phyloP scores from a whole-genome alignment of 2,888 invertebrate genomes.

The Serripes groenlandicus region DNA sequence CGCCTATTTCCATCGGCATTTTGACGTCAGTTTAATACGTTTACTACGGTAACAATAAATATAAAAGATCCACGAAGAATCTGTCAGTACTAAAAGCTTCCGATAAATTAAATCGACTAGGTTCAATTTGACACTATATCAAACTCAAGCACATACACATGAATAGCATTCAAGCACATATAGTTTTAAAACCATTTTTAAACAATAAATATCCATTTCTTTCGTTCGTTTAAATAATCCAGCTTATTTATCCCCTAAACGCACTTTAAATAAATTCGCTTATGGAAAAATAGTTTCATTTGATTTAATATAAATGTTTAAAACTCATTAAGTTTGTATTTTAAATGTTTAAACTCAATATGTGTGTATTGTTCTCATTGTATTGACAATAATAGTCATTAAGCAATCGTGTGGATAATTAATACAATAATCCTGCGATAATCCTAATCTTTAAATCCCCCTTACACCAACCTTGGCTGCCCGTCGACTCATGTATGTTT shows the following conservation, averaged over 20 bases:
- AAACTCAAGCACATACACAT: not conserved
- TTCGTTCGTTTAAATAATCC: not conserved
- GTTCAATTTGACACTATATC: no score
- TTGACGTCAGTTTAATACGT: constrained; percentile 28
- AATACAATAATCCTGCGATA: constrained; percentile 13
- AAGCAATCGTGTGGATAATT: constrained; percentile 11
- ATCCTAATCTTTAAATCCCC: constrained; percentile 12
- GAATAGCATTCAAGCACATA: not conserved
- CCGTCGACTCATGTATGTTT: not conserved
- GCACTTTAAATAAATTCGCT: not conserved
- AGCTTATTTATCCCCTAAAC: not conserved
- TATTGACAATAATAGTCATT: not conserved
- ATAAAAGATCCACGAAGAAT: no score
- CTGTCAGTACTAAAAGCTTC: no score
- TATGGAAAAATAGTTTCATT: not conserved
- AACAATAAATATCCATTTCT: not conserved
- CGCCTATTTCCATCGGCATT: constrained; percentile 65
- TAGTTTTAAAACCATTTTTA: not conserved
- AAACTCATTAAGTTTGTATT: not conserved
- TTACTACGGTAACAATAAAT: no score
- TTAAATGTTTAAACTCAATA: no score
- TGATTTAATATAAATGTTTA: not conserved
- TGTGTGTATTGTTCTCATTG: no score
- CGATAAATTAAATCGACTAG: no score
- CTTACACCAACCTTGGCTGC: not conserved